phyloP scores from a whole-genome alignment of 2,797 vertebrate species.

The Anisognathus igniventris region DNA sequence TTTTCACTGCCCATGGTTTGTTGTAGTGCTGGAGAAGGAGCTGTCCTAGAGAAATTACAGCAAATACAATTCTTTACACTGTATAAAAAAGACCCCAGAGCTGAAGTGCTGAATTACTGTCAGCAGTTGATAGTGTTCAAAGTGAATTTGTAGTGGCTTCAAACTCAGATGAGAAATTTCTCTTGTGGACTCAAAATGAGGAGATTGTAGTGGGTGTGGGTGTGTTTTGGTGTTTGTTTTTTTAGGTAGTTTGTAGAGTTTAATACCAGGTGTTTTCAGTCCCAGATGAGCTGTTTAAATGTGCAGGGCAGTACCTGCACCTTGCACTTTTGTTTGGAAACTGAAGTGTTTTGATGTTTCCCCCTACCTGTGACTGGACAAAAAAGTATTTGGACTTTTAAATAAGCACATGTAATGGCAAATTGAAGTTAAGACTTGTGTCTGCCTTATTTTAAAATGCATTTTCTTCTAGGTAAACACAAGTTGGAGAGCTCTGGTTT shows the following conservation, averaged over 20 bases:
- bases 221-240: background rate
- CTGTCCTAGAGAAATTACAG: background rate
- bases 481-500: slow-evolving; percentile 78
- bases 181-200: background rate
- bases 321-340: background rate
- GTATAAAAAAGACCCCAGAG: background rate
- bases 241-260: background rate
- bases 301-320: background rate
- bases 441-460: slow-evolving; percentile 35
- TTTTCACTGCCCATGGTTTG: background rate
- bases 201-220: background rate
- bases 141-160: background rate
- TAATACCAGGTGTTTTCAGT: background rate
- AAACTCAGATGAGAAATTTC: background rate
- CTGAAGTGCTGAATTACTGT: background rate
- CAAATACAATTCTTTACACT: background rate
- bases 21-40: background rate
- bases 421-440: background rate
- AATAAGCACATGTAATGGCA: background rate
- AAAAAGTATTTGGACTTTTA: background rate
- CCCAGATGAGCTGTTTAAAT: background rate
- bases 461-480: slow-evolving; percentile 80
- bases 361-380: background rate
- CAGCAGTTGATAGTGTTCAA: background rate
- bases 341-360: background rate